Conservation (phyloP, 2,797 vertebrate genomes). For the Catharus ustulatus region DNA sequence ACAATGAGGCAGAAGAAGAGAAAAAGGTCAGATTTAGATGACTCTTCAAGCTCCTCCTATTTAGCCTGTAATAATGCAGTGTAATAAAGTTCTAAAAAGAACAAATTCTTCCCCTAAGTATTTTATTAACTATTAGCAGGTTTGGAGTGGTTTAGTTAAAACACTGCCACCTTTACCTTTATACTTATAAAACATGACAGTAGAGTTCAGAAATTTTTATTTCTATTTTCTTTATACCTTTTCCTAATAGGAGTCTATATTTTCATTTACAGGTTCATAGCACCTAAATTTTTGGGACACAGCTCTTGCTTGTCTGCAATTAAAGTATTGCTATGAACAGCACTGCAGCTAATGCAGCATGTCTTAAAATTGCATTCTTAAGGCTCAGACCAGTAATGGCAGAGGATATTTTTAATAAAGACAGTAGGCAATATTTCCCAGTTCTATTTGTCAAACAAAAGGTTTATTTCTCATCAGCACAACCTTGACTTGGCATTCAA, state of each 20-base stretch:
- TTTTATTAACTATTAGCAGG: not conserved
- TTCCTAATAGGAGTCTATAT: not conserved
- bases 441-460: not conserved
- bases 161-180: not conserved
- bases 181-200: not conserved
- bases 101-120: not conserved
- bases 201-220: not conserved
- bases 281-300: not conserved
- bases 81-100: not conserved
- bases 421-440: not conserved
- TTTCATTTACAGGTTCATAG: not conserved
- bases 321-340: not conserved
- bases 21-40: not conserved
- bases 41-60: not conserved
- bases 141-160: not conserved
- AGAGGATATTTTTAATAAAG: not conserved
- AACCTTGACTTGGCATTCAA: not conserved
- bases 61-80: not conserved
- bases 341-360: not conserved
- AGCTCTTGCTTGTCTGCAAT: not conserved
- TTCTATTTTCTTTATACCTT: not conserved
- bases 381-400: not conserved
- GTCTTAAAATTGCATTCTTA: not conserved
- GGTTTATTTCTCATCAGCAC: not conserved
- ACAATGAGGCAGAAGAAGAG: not conserved